A percentile compares a stretch with the other conserved stretches of the same genome.
phyloP scores from a whole-genome alignment of 2,113 vertebrate species.

The Marcusenius ussheri region DNA sequence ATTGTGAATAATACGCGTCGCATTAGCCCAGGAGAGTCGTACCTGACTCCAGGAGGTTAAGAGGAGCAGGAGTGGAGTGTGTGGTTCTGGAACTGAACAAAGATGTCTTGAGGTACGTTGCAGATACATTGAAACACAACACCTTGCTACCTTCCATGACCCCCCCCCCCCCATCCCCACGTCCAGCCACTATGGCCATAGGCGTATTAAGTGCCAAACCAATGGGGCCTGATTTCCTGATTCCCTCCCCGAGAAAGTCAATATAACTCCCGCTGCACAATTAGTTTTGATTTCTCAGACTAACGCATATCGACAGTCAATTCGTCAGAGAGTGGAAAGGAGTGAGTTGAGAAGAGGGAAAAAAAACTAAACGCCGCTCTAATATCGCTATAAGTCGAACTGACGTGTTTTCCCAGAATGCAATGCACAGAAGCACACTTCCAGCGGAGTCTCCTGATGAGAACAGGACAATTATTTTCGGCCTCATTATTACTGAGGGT shows the following conservation, averaged over 20 bases:
- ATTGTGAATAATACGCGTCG: not conserved
- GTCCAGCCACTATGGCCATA: slow-evolving; percentile 55
- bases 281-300: slow-evolving; percentile 73
- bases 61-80: not conserved
- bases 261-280: slow-evolving; percentile 60
- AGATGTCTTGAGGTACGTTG: slow-evolving; percentile 36
- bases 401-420: not conserved
- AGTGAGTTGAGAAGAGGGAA: slow-evolving; percentile 33
- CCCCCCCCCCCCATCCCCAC: slow-evolving; percentile 37
- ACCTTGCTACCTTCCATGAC: slow-evolving; percentile 61
- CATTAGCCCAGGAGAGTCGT: not conserved
- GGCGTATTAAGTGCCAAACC: slow-evolving; percentile 54
- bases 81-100: not conserved
- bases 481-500: too few relatives aligned
- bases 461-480: not conserved
- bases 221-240: slow-evolving; percentile 64
- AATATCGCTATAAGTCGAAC: not conserved
- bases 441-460: not conserved
- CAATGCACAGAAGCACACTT: not conserved
- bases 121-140: slow-evolving; percentile 57
- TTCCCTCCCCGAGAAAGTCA: slow-evolving; percentile 61
- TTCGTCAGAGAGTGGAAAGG: slow-evolving; percentile 58
- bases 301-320: slow-evolving; percentile 67
- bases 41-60: not conserved
- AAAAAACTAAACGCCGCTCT: not conserved